phyloP scores from a whole-genome alignment of 2,888 invertebrate genomes.

The Drosophila villosipedis region DNA sequence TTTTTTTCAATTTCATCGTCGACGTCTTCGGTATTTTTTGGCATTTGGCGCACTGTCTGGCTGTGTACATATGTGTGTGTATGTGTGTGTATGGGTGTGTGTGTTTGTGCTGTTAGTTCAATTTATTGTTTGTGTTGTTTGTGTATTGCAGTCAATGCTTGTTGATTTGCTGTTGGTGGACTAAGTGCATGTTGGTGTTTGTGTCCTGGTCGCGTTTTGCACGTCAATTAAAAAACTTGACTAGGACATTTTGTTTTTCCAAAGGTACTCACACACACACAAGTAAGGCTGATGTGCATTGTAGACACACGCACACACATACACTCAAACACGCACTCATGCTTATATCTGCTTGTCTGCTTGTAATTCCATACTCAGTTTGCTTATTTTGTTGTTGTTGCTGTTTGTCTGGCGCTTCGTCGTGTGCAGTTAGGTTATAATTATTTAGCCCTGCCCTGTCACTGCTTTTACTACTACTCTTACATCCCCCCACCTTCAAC shows the following conservation, averaged over 20 bases:
- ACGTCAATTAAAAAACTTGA: slow-evolving; percentile 75
- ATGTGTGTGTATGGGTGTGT: slow-evolving; percentile 14
- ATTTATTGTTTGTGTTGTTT: slow-evolving; percentile 31
- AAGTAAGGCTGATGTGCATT: not conserved
- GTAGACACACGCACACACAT: slow-evolving; percentile 3
- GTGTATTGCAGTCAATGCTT: slow-evolving; percentile 51
- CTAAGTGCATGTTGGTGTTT: slow-evolving; percentile 26
- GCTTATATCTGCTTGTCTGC: slow-evolving; percentile 33
- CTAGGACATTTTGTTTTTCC: slow-evolving; percentile 39
- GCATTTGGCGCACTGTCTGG: slow-evolving; percentile 51
- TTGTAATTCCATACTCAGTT: slow-evolving; percentile 59
- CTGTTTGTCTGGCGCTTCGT: slow-evolving; percentile 59
- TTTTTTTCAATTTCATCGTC: slow-evolving; percentile 72
- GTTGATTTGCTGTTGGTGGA: slow-evolving; percentile 67
- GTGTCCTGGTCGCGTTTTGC: slow-evolving; percentile 48
- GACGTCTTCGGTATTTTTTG: slow-evolving; percentile 63
- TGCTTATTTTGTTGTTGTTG: slow-evolving; percentile 48
- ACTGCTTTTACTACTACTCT: slow-evolving; percentile 23
- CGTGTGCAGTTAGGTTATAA: slow-evolving; percentile 73
- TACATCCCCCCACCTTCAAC: not conserved
- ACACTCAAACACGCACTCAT: slow-evolving; percentile 6
- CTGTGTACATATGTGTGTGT: not conserved
- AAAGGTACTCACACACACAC: slow-evolving; percentile 7
- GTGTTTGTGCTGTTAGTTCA: slow-evolving; percentile 13
- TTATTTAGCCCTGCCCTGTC: slow-evolving; percentile 75